Base-by-base conservation (phyloP, 2,888 invertebrate genomes). In the Quadroppia sp. region DNA sequence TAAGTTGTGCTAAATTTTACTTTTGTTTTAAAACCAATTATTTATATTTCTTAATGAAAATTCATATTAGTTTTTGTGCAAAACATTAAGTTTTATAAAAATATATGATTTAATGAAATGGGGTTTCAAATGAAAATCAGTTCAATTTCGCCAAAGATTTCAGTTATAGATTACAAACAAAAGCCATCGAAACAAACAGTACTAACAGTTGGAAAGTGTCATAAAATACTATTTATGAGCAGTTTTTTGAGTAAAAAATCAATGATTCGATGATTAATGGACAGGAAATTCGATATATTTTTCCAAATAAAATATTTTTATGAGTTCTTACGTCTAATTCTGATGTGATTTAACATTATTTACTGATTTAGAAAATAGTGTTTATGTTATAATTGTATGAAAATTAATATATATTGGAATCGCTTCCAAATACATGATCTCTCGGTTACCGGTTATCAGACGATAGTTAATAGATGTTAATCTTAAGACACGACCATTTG, bases 401-500 rank as follows among this genome's bases (percentile, higher is more conserved):
- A n/a, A n/a, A n/a, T n/a, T 32, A 6, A 32, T 20, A 61, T 30
- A n/a, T 61, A 15, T 30, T 30, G 28, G 11, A 4, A 32, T 15
- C 13, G 30, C 61, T 61, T 61, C 30, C 61, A 32, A 15, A 61
- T 20, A 56, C 2, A 30, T 61, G 61, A 61, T 61, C 61, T 61
- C 61, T 61, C 2, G 25, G 30, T 61, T 61, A 61, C 61, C 61
- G 61, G 61, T 61, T 61, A 61, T 61, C 30, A 61, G 9, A 28
- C 28, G 32, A 61, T 9, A 59, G 7, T 9, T 25, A n/a, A 28
- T 17, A 30, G 15, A 4, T 11, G 3, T n/a, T 23, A n/a, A 53
- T 23, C 20, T 23, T 9, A 23, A 25, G 20, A 53, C 4, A 4
- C 4, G 11, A 23, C 11, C 23, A 2, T 61, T 61, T 17, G 30